These are phyloP conservation scores for Machaerirhynchus nigripectus DNA, from an alignment of 2,113 vertebrate species.

Conservation along the genomic window DNA sequence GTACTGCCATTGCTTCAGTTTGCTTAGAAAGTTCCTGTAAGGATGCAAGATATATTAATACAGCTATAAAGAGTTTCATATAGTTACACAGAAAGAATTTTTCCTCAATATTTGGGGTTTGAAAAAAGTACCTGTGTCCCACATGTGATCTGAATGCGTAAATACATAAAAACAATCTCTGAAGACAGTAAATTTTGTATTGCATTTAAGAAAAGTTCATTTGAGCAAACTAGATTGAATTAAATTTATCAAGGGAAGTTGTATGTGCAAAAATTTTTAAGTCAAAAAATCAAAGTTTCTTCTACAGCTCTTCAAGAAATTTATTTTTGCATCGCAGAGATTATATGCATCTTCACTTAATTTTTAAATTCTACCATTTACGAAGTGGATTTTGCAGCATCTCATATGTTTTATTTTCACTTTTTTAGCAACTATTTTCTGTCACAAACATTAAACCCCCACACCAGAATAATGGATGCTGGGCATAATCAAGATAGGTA, in stretches of 20 bases:
- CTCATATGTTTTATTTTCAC: neutral
- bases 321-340: neutral
- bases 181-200: neutral
- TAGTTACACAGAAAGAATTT: neutral
- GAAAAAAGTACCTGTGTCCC: neutral
- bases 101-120: neutral
- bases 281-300: neutral
- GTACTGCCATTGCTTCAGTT: conserved; percentile 74
- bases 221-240: neutral
- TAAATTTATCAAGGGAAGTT: neutral
- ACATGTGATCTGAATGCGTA: neutral
- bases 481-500: neutral
- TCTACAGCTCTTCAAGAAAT: neutral
- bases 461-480: neutral
- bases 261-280: neutral
- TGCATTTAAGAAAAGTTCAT: neutral
- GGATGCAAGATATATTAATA: conserved; percentile 9
- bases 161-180: neutral
- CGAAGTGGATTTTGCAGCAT: neutral
- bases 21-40: conserved; percentile 82
- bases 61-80: neutral
- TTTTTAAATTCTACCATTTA: neutral
- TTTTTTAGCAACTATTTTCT: neutral
- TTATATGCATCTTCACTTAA: neutral
- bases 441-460: neutral